Evolutionary conservation across 2,797 vertebrate species (phyloP).

Genomic region (Tragelaphus oryx): DNA sequence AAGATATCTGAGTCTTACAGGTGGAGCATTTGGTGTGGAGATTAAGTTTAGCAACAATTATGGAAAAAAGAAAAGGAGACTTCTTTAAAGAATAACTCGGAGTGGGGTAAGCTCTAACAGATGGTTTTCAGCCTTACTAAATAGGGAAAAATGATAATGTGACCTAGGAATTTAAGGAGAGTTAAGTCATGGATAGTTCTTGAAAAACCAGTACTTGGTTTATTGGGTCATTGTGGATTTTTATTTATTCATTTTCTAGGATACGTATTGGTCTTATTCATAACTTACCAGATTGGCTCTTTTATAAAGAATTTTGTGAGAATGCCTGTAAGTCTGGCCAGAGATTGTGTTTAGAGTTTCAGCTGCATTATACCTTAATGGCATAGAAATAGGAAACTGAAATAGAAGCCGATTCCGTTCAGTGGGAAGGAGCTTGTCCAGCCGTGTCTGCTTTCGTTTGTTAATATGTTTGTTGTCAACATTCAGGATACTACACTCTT

Average conservation of each 20-base stretch:
- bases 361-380: slow-evolving; percentile 55
- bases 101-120: neutral
- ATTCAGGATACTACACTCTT: neutral
- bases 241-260: neutral
- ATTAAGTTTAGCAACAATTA: neutral
- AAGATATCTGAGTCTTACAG: neutral
- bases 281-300: slow-evolving; percentile 29
- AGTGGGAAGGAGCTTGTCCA: slow-evolving; percentile 50
- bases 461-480: neutral
- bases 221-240: neutral
- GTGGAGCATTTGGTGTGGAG: neutral
- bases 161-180: neutral
- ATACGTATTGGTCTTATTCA: neutral
- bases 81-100: neutral
- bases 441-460: slow-evolving; percentile 34
- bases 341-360: slow-evolving; percentile 63
- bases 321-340: slow-evolving; percentile 22
- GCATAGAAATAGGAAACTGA: slow-evolving; percentile 64
- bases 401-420: slow-evolving; percentile 52
- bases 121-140: neutral
- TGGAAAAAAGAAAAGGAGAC: slow-evolving; percentile 6
- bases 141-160: neutral
- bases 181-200: neutral
- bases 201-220: slow-evolving; percentile 18
- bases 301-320: slow-evolving; percentile 35